Evolutionary conservation across 64 coral and sea anemone species (phyloP).

Genomic region (Porites australiensis): DNA sequence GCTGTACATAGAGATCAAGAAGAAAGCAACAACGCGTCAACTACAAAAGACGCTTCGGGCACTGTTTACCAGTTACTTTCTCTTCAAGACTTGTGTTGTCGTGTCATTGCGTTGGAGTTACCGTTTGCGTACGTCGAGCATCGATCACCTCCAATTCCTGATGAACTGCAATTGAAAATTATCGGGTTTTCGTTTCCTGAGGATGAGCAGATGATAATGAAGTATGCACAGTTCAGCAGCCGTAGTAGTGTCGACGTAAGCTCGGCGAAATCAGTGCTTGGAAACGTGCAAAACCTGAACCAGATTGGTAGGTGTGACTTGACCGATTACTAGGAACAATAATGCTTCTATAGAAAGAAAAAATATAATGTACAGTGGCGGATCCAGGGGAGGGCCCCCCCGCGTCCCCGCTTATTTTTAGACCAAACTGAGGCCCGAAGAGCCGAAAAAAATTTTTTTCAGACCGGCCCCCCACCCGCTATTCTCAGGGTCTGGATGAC

Average conservation of each 20-base stretch:
- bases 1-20: too few species aligned
- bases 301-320: slow-evolving; percentile 91
- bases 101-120: slow-evolving; percentile 79
- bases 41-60: background rate
- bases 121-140: slow-evolving; percentile 94
- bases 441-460: too few species aligned
- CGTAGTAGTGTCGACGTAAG: slow-evolving; percentile 39
- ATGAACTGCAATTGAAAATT: slow-evolving; percentile 88
- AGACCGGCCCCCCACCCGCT: too few species aligned
- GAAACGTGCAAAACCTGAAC: slow-evolving; percentile 71
- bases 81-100: slow-evolving; percentile 78
- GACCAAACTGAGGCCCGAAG: too few species aligned
- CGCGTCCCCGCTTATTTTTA: too few species aligned
- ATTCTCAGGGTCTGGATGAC: too few species aligned
- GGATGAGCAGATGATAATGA: slow-evolving; percentile 73
- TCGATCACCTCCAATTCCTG: slow-evolving; percentile 86
- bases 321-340: too few species aligned
- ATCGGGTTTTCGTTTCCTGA: slow-evolving; percentile 92
- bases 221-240: slow-evolving; percentile 79
- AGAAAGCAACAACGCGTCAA: background rate
- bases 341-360: too few species aligned
- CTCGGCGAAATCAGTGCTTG: slow-evolving; percentile 32
- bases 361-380: too few species aligned
- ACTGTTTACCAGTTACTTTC: slow-evolving; percentile 21
- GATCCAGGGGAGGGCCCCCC: too few species aligned